Percentiles rank a stretch among this genome's conserved stretches.
Evolutionary conservation across 2,797 vertebrate species (phyloP).

Genomic region (Xiphophorus birchmanni): DNA sequence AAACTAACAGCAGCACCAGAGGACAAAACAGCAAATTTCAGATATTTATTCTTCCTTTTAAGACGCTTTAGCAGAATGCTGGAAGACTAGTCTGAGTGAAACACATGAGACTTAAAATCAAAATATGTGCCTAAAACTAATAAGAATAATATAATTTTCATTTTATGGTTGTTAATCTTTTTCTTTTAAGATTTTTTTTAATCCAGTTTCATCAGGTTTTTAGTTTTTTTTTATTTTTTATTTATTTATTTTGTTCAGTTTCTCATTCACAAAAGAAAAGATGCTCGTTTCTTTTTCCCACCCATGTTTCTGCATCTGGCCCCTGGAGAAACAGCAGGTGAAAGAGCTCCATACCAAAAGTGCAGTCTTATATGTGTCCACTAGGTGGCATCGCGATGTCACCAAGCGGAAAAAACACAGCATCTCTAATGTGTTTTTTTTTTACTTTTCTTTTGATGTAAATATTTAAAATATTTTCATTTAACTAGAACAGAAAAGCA

Average conservation of each 20-base stretch:
- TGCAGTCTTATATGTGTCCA: conserved; percentile 45
- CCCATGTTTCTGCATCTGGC: conserved; percentile 1
- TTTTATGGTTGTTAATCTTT: not conserved
- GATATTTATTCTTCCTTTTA: not conserved
- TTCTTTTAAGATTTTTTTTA: not conserved
- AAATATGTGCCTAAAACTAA: not conserved
- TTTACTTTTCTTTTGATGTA: conserved; percentile 27
- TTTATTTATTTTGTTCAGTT: not conserved
- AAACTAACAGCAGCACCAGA: not conserved
- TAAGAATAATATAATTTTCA: accelerated
- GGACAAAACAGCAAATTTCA: not conserved
- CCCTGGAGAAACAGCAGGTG: conserved; percentile 26
- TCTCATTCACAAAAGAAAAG: not conserved
- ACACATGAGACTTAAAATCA: not conserved
- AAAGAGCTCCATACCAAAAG: conserved; percentile 52
- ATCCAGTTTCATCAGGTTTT: not conserved
- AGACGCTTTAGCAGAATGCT: not conserved
- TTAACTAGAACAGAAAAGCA: conserved; percentile 27
- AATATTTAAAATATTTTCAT: conserved; percentile 42
- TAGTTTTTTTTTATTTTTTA: no score
- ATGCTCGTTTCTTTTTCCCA: not conserved
- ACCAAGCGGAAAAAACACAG: conserved; percentile 6
- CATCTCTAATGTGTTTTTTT: not conserved
- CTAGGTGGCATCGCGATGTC: conserved; percentile 48
- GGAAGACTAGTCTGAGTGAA: not conserved